Evolutionary conservation across 2,113 vertebrate species (phyloP).

Genomic region (Neolamprologus toae): DNA sequence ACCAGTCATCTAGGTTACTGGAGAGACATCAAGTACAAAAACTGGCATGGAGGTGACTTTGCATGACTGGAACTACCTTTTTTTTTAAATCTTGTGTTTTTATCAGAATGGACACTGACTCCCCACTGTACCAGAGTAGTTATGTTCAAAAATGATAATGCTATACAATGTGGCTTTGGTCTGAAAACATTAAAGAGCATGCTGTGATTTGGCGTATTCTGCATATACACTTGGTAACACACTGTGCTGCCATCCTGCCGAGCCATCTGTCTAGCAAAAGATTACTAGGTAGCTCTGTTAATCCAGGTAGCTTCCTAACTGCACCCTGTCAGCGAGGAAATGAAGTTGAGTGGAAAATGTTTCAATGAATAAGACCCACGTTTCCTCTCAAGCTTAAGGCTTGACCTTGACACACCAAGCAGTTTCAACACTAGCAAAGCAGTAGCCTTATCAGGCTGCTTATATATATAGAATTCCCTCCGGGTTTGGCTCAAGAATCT

Average conservation of each 20-base stretch:
- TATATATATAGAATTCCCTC: background rate
- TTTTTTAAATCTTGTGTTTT: background rate
- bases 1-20: background rate
- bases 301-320: slow-evolving; percentile 48
- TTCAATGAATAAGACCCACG: slow-evolving; percentile 44
- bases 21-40: background rate
- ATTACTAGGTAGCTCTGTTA: slow-evolving; percentile 56
- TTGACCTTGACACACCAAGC: slow-evolving; percentile 32
- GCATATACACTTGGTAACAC: background rate
- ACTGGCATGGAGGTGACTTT: background rate
- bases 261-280: slow-evolving; percentile 53
- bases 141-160: background rate
- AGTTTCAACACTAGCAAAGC: background rate
- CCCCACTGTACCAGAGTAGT: background rate
- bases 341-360: slow-evolving; percentile 48
- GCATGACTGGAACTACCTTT: background rate
- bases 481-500: background rate
- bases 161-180: background rate
- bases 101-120: background rate
- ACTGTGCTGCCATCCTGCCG: slow-evolving; percentile 27
- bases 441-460: background rate
- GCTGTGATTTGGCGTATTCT: slow-evolving; percentile 15
- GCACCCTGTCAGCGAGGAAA: slow-evolving; percentile 18
- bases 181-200: background rate
- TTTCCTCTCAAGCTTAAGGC: slow-evolving; percentile 20